phyloP scores from a whole-genome alignment of 2,113 vertebrate genomes.

The Mystacornis crossleyi region DNA sequence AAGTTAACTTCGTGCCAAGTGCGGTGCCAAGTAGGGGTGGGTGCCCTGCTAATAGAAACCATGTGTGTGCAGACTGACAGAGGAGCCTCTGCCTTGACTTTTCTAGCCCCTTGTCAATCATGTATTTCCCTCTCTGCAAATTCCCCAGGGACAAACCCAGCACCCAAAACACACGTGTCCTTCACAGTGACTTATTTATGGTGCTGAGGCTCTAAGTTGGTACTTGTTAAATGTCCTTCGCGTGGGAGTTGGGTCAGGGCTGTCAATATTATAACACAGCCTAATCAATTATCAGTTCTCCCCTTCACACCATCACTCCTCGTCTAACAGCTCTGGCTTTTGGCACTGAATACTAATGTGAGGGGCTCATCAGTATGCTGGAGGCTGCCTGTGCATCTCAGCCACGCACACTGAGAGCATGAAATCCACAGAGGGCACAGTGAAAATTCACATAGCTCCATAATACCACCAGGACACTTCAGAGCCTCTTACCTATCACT shows the following conservation, averaged over 20 bases:
- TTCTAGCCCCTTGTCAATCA: slow-evolving; percentile 21
- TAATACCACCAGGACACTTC: background rate
- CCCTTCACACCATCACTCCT: slow-evolving; percentile 56
- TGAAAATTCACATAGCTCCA: slow-evolving; percentile 14
- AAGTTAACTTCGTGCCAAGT: background rate
- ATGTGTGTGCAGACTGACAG: background rate
- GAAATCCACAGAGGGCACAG: slow-evolving; percentile 23
- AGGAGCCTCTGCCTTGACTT: background rate
- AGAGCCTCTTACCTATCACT: background rate
- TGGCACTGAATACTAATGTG: slow-evolving; percentile 54
- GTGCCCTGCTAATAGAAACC: background rate
- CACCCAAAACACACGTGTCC: background rate
- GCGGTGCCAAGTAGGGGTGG: background rate
- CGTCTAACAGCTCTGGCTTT: slow-evolving; percentile 46
- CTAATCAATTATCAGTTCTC: slow-evolving; percentile 67
- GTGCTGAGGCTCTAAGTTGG: slow-evolving; percentile 22
- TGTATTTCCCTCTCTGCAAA: slow-evolving; percentile 27
- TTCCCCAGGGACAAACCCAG: background rate
- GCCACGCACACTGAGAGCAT: background rate
- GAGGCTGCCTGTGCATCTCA: slow-evolving; percentile 7
- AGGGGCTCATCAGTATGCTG: slow-evolving; percentile 49
- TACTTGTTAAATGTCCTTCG: slow-evolving; percentile 18
- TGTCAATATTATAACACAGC: slow-evolving; percentile 54
- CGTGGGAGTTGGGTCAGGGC: slow-evolving; percentile 9
- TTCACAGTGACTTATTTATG: background rate